phyloP scores from a whole-genome alignment of 2,113 vertebrate genomes.

The Alosa alosa region DNA sequence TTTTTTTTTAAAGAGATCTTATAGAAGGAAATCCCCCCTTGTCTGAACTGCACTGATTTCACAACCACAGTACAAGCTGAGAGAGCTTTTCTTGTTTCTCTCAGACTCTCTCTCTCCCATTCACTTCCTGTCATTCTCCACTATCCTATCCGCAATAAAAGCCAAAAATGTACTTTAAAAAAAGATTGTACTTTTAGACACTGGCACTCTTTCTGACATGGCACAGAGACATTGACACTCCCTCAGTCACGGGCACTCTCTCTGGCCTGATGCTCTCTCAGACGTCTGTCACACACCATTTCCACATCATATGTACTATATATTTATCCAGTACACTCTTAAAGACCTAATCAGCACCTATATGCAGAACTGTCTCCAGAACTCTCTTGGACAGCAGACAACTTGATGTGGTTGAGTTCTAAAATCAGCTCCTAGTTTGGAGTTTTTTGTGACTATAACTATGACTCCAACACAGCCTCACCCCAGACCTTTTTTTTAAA shows the following conservation, averaged over 20 bases:
- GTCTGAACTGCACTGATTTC: not conserved
- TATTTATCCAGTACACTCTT: too few relatives aligned
- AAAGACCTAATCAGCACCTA: too few relatives aligned
- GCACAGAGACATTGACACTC: too few relatives aligned
- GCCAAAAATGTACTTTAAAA: too few relatives aligned
- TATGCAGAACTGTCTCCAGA: too few relatives aligned
- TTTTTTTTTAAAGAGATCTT: not conserved
- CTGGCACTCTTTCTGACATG: not conserved
- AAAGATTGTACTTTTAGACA: not conserved
- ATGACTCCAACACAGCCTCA: not conserved
- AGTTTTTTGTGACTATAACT: not conserved
- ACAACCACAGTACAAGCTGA: not conserved
- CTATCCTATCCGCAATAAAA: too few relatives aligned
- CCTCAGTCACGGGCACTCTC: too few relatives aligned
- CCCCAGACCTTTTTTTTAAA: not conserved
- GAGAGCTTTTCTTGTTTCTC: not conserved
- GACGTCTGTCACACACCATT: too few relatives aligned
- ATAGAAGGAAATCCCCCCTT: not conserved
- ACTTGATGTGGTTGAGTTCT: not conserved
- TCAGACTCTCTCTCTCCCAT: too few relatives aligned
- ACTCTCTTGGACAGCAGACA: not conserved
- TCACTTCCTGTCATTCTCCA: too few relatives aligned
- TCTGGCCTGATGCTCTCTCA: too few relatives aligned
- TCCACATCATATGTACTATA: too few relatives aligned
- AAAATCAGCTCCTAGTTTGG: not conserved